Base-by-base conservation (phyloP, 2,113 vertebrate genomes). In the Myrmecophaga tridactyla region DNA sequence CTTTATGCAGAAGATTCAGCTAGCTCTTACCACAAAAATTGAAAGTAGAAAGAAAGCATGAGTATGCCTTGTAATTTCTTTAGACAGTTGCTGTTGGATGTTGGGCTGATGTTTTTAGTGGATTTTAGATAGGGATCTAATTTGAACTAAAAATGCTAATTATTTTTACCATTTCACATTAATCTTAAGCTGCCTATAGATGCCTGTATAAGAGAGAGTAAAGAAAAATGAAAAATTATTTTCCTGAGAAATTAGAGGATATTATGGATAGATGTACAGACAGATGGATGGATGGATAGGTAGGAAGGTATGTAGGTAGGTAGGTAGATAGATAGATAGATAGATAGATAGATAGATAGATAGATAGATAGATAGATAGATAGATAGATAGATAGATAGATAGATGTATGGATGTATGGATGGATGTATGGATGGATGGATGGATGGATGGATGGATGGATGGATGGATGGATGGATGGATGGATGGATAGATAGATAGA, bases 101-200 rank as follows among this genome's bases (percentile, higher is more conserved):
- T n/a, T 86, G 70, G 53, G 69, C 43, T 94, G 48, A 65, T 31
- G 75, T 86, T 83, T 86, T 87, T 41, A 89, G 72, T 76, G 65
- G 41, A 10, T 75, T 94, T 86, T 90, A 89, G 13, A 67, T 11
- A 81, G 8, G 39, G 34, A 63, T 73, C 21, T 84, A 20, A 89
- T 76, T 70, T 78, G 13, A 14, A 80, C 53, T 82, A 87, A 94
- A 94, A 92, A 36, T 60, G 23, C 9, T 81, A 4, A n/a, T 0
- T 77, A 86, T 80, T 84, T 82, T n/a, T 95, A 76, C 27, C 41
- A 27, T 60, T 53, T 86, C 58, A 46, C 46, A 76, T 58, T 18
- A 84, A 41, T 6, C n/a, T 76, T 75, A 48, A 76, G 11, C 41
- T 93, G 58, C 27, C 62, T 76, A 60, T 8, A 13, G 34, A 67